A percentile compares a stretch with the other conserved stretches of the same genome.
phyloP scores from a whole-genome alignment of 92 coral and sea anemone genomes.

The Pocillopora grandis region DNA sequence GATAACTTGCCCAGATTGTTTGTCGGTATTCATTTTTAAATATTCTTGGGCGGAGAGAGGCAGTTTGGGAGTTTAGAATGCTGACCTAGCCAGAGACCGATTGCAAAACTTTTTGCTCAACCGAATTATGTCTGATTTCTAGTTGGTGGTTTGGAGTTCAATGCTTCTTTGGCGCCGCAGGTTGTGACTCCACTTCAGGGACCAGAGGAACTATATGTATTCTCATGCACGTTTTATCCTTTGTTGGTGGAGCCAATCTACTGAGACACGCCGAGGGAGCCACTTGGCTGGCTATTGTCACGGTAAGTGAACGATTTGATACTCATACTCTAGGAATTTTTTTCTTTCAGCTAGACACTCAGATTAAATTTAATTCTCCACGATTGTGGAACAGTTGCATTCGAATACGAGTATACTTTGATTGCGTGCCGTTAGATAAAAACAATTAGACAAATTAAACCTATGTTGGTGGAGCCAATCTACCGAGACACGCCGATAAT shows the following conservation, averaged over 20 bases:
- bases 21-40: too few relatives aligned
- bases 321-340: too few relatives aligned
- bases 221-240: conserved; percentile 59
- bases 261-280: conserved; percentile 88
- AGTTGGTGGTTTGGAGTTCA: conserved; percentile 89
- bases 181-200: conserved; percentile 61
- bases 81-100: background rate
- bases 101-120: too few relatives aligned
- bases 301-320: conserved; percentile 28
- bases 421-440: too few relatives aligned
- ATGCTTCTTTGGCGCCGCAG: conserved; percentile 84
- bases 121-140: background rate
- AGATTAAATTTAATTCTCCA: conserved; percentile 62
- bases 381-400: conserved; percentile 40
- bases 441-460: background rate
- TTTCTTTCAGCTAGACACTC: conserved; percentile 35
- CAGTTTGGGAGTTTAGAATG: background rate
- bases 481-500: conserved; percentile 79
- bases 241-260: conserved; percentile 72
- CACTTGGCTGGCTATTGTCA: conserved; percentile 73
- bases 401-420: too few relatives aligned
- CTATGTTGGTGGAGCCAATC: conserved; percentile 69
- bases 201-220: conserved; percentile 69
- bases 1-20: too few relatives aligned
- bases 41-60: too few relatives aligned